A percentile compares a stretch with the other conserved stretches of the same genome.
phyloP scores from a whole-genome alignment of 1,140 invertebrate species.

The Sarcophaga peregrina region DNA sequence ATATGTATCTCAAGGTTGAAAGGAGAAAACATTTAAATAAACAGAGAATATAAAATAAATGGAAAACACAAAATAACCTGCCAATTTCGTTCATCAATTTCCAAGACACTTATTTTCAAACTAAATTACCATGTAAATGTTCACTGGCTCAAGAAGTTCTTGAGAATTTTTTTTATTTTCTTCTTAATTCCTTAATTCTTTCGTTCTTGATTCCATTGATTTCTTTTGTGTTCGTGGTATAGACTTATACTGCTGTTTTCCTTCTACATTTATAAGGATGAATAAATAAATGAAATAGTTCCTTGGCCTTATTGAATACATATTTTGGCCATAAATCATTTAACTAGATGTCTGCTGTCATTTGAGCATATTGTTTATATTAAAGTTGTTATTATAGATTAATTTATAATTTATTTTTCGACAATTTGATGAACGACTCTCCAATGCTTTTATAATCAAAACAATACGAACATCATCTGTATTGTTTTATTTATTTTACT shows the following conservation, averaged over 20 bases:
- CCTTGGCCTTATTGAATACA: not conserved
- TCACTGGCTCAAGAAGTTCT: not conserved
- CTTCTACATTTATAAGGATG: not conserved
- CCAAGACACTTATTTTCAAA: not conserved
- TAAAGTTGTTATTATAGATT: not conserved
- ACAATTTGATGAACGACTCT: not conserved
- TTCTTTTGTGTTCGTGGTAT: not conserved
- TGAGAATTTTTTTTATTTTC: conserved; percentile 11
- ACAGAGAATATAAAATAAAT: no score
- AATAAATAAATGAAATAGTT: not conserved
- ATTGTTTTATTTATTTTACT: conserved; percentile 12
- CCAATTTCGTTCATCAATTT: conserved; percentile 11
- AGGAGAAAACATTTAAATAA: no score
- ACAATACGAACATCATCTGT: not conserved
- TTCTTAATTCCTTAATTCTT: not conserved
- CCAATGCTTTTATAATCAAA: not conserved
- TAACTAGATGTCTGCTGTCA: not conserved
- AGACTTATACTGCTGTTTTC: not conserved
- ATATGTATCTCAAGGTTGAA: no score
- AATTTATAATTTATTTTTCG: not conserved
- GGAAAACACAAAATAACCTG: conserved; percentile 7
- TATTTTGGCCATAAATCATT: not conserved
- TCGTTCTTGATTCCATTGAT: not conserved
- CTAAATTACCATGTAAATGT: conserved; percentile 4
- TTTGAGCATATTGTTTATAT: conserved; percentile 1